Conservation (phyloP, 2,113 vertebrate species). For the Megaceryle maxima region DNA sequence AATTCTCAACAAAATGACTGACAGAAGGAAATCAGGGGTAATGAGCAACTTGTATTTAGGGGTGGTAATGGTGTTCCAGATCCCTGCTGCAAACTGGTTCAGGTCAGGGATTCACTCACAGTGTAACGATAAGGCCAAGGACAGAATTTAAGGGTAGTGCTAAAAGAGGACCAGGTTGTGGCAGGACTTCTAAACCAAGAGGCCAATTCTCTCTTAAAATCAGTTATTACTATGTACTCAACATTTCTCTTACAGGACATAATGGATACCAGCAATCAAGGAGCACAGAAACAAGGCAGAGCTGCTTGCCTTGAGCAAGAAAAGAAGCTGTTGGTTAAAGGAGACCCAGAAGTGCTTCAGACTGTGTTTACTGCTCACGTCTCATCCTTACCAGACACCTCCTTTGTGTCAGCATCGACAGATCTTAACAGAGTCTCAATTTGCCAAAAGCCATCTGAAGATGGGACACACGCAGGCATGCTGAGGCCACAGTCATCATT, state of each 20-base stretch:
- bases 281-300: background rate
- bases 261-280: background rate
- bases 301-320: fast-evolving
- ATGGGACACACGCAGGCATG: background rate
- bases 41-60: background rate
- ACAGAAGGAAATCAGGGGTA: background rate
- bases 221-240: background rate
- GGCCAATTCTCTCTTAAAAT: background rate
- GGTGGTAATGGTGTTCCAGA: background rate
- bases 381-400: background rate
- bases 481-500: background rate
- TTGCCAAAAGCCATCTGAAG: background rate
- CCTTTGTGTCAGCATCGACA: background rate
- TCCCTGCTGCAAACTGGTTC: background rate
- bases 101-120: background rate
- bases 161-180: background rate
- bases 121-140: background rate
- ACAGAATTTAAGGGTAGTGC: background rate
- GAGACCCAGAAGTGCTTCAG: background rate
- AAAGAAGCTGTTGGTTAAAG: background rate
- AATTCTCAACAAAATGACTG: fast-evolving
- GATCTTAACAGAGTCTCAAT: background rate
- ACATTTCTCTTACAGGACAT: background rate
- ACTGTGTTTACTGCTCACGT: background rate
- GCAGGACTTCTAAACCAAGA: background rate